Evolutionary conservation across 2,888 invertebrate genomes (phyloP).

Genomic region (Ariolimax columbianus): DNA sequence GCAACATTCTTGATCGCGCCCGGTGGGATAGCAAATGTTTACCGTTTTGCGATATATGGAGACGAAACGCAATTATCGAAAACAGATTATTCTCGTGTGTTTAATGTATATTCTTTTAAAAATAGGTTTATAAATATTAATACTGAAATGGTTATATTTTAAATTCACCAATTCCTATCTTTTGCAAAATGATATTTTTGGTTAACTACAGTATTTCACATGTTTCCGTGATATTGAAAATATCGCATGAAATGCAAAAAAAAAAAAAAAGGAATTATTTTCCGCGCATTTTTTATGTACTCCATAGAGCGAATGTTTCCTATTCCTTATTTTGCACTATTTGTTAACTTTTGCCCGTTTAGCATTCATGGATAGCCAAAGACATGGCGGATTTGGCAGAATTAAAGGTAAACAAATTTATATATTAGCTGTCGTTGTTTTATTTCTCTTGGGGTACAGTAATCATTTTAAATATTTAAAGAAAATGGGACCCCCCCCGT

Average conservation of each 20-base stretch:
- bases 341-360: constrained; percentile 30
- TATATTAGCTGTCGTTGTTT: neutral
- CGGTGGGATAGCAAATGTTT: constrained; percentile 27
- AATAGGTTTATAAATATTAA: neutral
- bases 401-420: constrained; percentile 62
- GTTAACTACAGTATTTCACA: neutral
- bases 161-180: neutral
- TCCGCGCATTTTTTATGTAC: neutral
- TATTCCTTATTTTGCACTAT: constrained; percentile 32
- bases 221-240: neutral
- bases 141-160: neutral
- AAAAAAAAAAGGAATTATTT: too few relatives aligned
- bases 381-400: constrained; percentile 73
- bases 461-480: neutral
- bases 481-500: too few relatives aligned
- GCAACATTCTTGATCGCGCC: constrained; percentile 27
- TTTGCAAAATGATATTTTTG: neutral
- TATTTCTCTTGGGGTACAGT: neutral
- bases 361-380: constrained; percentile 38
- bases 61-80: constrained; percentile 32
- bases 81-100: neutral
- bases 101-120: too few relatives aligned
- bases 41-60: neutral
- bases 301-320: constrained; percentile 13
- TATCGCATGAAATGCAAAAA: neutral